Evolutionary conservation across 2,888 invertebrate species (phyloP).

Genomic region (Pheosia gnoma): DNA sequence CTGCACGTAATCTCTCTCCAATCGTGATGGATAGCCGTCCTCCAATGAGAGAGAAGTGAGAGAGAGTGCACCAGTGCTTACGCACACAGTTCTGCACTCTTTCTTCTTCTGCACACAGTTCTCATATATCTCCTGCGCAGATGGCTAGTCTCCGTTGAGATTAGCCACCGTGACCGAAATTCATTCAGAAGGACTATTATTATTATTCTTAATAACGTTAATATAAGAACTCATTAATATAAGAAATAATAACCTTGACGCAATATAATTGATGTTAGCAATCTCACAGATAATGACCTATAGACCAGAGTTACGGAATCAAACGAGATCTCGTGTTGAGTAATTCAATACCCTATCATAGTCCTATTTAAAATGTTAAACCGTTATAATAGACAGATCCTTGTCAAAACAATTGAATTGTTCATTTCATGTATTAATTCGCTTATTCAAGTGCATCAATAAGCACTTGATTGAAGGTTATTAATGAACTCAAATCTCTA

Average conservation of each 20-base stretch:
- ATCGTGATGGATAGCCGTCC: too few species aligned
- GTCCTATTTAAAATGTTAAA: slow-evolving; percentile 20
- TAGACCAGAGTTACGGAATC: slow-evolving; percentile 37
- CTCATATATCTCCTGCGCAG: too few species aligned
- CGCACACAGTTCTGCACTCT: too few species aligned
- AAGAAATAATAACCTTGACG: slow-evolving; percentile 29
- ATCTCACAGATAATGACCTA: slow-evolving; percentile 27
- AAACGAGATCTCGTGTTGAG: slow-evolving; percentile 17
- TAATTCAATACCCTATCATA: slow-evolving; percentile 7
- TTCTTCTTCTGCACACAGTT: too few species aligned
- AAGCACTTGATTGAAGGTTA: slow-evolving; percentile 3
- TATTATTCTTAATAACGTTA: background rate
- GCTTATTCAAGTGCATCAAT: background rate
- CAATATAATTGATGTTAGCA: slow-evolving; percentile 33
- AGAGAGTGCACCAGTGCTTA: too few species aligned
- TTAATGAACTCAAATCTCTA: background rate
- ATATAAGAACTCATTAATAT: slow-evolving; percentile 7
- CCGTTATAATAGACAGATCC: slow-evolving; percentile 20
- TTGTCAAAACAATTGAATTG: slow-evolving; percentile 11
- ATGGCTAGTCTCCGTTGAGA: too few species aligned
- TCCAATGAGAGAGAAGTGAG: too few species aligned
- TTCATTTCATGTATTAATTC: background rate
- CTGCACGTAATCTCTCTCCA: too few species aligned
- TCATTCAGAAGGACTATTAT: too few species aligned
- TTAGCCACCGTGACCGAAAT: too few species aligned